A percentile compares a stretch with the other conserved stretches of the same genome.
Evolutionary conservation across 1,140 invertebrate species (phyloP).

Genomic region (Solenopsis invicta): DNA sequence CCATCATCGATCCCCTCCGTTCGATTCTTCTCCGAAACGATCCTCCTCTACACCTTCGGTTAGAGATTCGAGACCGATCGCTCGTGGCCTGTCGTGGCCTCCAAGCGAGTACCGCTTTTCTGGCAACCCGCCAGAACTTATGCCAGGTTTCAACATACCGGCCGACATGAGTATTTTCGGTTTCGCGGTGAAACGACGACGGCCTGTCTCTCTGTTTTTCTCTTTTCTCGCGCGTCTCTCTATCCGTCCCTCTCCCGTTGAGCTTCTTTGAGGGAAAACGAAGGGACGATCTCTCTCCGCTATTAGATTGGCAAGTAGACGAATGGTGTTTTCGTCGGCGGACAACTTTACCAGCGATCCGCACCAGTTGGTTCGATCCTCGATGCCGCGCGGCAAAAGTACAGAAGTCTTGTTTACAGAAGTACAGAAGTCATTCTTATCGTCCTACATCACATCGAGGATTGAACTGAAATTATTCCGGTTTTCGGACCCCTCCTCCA

Average conservation of each 20-base stretch:
- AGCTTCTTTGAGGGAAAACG: constrained; percentile 20
- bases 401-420: neutral
- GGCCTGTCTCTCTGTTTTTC: constrained; percentile 35
- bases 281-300: constrained; percentile 7
- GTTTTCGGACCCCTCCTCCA: neutral
- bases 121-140: constrained; percentile 82
- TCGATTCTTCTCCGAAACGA: constrained; percentile 3
- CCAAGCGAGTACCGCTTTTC: constrained; percentile 71
- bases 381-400: neutral
- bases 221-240: neutral
- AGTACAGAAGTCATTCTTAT: neutral
- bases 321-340: constrained; percentile 25
- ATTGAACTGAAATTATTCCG: neutral
- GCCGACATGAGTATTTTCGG: constrained; percentile 87
- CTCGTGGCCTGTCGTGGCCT: constrained; percentile 77
- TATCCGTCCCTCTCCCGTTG: constrained; percentile 21
- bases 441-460: neutral
- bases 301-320: constrained; percentile 1
- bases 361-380: neutral
- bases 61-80: constrained; percentile 68
- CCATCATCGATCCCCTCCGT: neutral
- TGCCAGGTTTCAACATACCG: constrained; percentile 84
- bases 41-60: constrained; percentile 7
- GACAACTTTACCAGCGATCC: neutral
- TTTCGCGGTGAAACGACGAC: constrained; percentile 80